Base-by-base conservation (phyloP, 2,888 invertebrate species). In the Cotesia congregata region DNA sequence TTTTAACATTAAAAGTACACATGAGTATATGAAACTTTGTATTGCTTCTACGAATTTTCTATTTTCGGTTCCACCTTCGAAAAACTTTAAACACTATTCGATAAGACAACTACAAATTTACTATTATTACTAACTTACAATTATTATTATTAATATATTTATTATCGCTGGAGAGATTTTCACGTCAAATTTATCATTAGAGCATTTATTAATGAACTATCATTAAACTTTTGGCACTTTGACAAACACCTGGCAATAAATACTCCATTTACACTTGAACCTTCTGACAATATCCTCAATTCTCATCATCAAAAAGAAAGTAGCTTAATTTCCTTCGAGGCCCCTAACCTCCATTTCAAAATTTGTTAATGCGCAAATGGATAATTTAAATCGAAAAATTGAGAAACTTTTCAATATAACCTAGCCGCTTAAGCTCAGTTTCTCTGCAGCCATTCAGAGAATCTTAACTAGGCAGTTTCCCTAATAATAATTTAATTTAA, bases 391-490 rank as follows among this genome's bases (percentile, higher is more conserved):
- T n/a, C 38, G 6, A 1, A 62, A 62, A 9, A 15, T 62, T 62
- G 60, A 79, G 83, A 85, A 86, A 85, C 86, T 73, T 85, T 88
- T 89, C 86, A 88, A 87, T 15, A 69, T 30, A 7, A 82, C 91
- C 90, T 88, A 88, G 87, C 86, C 87, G 90, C 84, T 72, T 76
- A 73, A 83, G 89, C 88, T 79, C 86, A 90, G 91, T 90, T 91
- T 91, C 90, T 89, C 91, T 92, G 92, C 92, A 92, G 92, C 92
- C 92, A 92, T 92, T 92, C 92, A 92, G 91, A 90, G 88, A 90
- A 92, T 90, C 90, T 91, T 89, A 83, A 82, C 81, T 89, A 88
- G 90, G 90, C 88, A 91, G 90, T 68, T 59, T 71, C 30, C 9
- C 12, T 17, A 5, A 5, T 5, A 70, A 9, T 38, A 39, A 12